A percentile compares a stretch with the other conserved stretches of the same genome.
Evolutionary conservation across 1,140 invertebrate genomes (phyloP).

Genomic region (Dufourea novaeangliae): DNA sequence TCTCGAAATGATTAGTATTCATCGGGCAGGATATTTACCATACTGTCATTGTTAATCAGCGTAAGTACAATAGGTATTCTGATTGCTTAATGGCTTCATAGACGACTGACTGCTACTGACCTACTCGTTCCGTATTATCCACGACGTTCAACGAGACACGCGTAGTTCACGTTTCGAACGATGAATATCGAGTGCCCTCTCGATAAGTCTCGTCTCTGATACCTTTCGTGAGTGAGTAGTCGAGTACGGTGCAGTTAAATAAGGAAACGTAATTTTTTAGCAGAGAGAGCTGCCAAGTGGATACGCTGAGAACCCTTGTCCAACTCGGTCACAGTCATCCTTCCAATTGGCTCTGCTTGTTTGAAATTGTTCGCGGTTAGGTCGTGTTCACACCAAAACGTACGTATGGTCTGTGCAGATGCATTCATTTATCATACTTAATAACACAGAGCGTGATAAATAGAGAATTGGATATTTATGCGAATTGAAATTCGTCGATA

Average conservation of each 20-base stretch:
- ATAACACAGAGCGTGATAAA: no score
- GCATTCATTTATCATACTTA: not conserved
- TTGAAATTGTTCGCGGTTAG: conserved; percentile 44
- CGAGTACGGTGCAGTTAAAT: not conserved
- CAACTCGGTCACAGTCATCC: conserved; percentile 42
- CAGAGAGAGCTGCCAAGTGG: conserved; percentile 26
- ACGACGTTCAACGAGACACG: not conserved
- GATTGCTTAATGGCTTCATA: conserved; percentile 50
- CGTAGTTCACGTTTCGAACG: not conserved
- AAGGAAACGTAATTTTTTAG: conserved; percentile 24
- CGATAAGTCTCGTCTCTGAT: not conserved
- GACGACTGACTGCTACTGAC: conserved; percentile 26
- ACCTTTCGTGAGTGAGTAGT: not conserved
- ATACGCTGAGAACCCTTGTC: conserved; percentile 31
- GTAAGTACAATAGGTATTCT: conserved; percentile 45
- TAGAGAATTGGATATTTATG: no score
- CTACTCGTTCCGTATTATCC: conserved; percentile 3
- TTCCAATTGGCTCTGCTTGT: conserved; percentile 43
- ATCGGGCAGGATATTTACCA: conserved; percentile 34
- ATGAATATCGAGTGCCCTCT: not conserved
- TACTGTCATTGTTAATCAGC: conserved; percentile 34
- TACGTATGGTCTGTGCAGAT: not conserved
- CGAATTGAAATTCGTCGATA: no score
- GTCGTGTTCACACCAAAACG: conserved; percentile 39
- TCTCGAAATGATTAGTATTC: conserved; percentile 31